phyloP scores from a whole-genome alignment of 2,797 vertebrate species.

The Pogoniulus pusillus region DNA sequence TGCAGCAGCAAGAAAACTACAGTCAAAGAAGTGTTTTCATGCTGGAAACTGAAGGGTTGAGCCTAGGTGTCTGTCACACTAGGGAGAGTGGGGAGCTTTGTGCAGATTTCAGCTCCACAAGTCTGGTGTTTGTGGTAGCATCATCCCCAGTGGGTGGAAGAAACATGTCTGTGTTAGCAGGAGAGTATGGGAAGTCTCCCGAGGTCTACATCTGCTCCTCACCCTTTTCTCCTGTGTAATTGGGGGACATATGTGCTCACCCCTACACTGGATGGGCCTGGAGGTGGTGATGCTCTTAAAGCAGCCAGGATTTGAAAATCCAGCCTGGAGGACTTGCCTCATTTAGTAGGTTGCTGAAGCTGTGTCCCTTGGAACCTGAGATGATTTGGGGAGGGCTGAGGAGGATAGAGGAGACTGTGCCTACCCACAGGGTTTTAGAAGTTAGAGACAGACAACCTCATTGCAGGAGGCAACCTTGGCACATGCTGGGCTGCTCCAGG shows the following conservation, averaged over 20 bases:
- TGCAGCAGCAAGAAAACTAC: neutral
- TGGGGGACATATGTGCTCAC: fast-evolving
- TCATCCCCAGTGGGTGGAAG: neutral
- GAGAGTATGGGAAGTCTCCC: neutral
- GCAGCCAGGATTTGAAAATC: neutral
- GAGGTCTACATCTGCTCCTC: neutral
- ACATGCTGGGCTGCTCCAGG: neutral
- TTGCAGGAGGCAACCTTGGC: neutral
- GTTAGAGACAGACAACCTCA: neutral
- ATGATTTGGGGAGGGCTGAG: neutral
- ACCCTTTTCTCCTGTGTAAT: neutral
- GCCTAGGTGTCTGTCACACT: neutral
- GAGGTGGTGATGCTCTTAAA: neutral
- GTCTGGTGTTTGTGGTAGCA: neutral
- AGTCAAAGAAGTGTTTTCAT: neutral
- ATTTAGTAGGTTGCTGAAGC: neutral
- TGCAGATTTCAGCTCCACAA: neutral
- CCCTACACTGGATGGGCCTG: neutral
- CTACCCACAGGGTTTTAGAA: neutral
- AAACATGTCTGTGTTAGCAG: neutral
- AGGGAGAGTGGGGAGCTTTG: neutral
- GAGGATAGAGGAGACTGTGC: neutral
- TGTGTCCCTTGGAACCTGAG: neutral
- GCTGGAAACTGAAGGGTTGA: neutral
- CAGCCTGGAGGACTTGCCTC: neutral